Evolutionary conservation across 1,140 invertebrate genomes (phyloP).

Genomic region (Episyrphus balteatus): DNA sequence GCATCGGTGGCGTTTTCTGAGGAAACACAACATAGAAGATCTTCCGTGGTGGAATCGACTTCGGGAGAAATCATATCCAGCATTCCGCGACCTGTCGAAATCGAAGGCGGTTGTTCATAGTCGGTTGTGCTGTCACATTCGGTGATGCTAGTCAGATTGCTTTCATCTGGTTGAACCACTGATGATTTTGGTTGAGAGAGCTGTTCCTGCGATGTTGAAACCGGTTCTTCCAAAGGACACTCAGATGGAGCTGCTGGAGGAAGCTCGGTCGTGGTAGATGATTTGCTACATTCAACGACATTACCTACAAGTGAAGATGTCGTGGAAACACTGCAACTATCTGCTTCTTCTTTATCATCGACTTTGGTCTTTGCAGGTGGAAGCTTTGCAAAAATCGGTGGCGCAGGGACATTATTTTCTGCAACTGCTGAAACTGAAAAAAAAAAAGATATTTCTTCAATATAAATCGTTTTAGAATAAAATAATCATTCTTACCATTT

Average conservation of each 20-base stretch:
- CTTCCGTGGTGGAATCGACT: conserved; percentile 5
- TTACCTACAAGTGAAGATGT: neutral
- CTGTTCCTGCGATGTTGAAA: neutral
- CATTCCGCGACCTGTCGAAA: neutral
- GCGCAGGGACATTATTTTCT: too few relatives aligned
- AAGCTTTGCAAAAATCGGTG: too few relatives aligned
- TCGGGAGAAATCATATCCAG: conserved; percentile 2
- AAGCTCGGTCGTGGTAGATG: neutral
- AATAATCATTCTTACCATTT: too few relatives aligned
- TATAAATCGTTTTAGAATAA: too few relatives aligned
- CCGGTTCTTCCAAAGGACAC: neutral
- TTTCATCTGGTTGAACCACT: neutral
- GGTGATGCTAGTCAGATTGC: too few relatives aligned
- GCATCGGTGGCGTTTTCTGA: neutral
- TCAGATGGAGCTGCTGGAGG: neutral
- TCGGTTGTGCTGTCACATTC: conserved; percentile 8
- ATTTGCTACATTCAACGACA: neutral
- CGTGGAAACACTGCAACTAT: neutral
- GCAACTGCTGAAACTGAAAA: too few relatives aligned
- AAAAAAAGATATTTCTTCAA: too few relatives aligned
- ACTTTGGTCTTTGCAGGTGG: too few relatives aligned
- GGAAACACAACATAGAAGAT: neutral
- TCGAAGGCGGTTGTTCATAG: neutral
- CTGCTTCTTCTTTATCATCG: too few relatives aligned
- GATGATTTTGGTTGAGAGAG: neutral